A percentile compares a stretch with the other conserved stretches of the same genome.
Conservation (phyloP, 2,797 vertebrate genomes). For the Siniperca undulata region DNA sequence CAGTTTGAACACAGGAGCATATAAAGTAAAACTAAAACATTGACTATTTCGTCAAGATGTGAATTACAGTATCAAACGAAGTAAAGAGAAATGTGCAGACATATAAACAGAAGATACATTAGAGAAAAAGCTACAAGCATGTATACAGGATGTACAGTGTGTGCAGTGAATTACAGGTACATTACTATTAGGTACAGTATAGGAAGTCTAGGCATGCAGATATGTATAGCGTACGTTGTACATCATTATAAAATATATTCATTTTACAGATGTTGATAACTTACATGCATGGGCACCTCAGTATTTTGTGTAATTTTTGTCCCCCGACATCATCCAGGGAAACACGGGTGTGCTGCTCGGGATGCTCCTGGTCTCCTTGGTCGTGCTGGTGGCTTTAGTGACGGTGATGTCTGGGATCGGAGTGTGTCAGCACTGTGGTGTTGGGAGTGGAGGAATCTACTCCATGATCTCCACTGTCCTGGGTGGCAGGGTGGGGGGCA, state of each 20-base stretch:
- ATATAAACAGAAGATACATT: not conserved
- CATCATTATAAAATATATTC: not conserved
- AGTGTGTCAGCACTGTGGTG: conserved; percentile 88
- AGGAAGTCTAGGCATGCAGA: not conserved
- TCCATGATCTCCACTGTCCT: conserved; percentile 96
- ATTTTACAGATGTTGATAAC: not conserved
- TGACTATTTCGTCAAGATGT: not conserved
- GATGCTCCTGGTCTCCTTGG: conserved; percentile 93
- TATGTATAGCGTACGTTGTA: not conserved
- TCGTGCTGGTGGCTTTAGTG: conserved; percentile 92
- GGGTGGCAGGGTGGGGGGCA: conserved; percentile 91
- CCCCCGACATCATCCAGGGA: conserved; percentile 83
- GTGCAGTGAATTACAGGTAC: not conserved
- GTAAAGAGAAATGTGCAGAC: not conserved
- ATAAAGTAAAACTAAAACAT: not conserved
- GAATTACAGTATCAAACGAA: not conserved
- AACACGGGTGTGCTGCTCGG: conserved; percentile 95
- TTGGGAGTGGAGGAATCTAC: conserved; percentile 93
- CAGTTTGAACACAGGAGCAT: not conserved
- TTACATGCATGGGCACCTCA: not conserved
- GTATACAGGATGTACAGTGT: not conserved
- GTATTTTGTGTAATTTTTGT: not conserved
- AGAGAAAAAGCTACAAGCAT: not conserved
- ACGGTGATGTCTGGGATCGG: conserved; percentile 96
- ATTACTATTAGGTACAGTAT: not conserved